Evolutionary conservation across 2,888 invertebrate species (phyloP), one percentile per base, ranked within the genome.

Genomic region (Strigamia crassipes): DNA sequence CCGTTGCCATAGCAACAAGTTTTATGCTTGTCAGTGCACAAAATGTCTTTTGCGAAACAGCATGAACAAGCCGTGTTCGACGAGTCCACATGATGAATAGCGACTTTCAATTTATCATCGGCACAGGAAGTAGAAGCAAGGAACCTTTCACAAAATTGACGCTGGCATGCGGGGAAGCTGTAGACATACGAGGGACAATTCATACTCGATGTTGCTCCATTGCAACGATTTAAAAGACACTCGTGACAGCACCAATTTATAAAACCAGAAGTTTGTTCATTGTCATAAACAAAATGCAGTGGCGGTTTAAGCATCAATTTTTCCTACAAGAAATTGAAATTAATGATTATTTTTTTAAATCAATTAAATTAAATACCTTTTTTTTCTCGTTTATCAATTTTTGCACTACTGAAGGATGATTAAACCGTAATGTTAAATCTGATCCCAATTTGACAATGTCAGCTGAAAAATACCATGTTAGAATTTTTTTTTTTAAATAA

Each of bases 401-500:
- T 34, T 38, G 66, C 9, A 81, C 66, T 66, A 66, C 61, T 66
- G 61, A 34, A 21, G 81, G 81, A 78, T 81, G 42, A 46, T 81
- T 81, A 42, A 81, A 81, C 9, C 81, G 38, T 42, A 81, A 46
- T 38, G 42, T 73, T 38, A 77, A 46, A 27, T 81, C 27, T 4
- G 18, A 77, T 15, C 81, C 81, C 42, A 81, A 27, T 51, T 78
- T 81, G 12, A 81, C 18, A n/a, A 81, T 81, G 27, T 81, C 81
- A 23, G 81, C 81, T 81, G 77, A 12, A 81, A 81, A 61, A 27
- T 27, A 27, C 27, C 2, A 38, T 38, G 2, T 38, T 2, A 21
- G 18, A 0, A 80, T 23, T 51, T 78, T 77, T 77, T 6, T n/a
- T 77, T 42, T 13, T 78, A 78, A 41, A 18, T 13, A 15, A 34